phyloP scores from a whole-genome alignment of 35 echinoderm and acorn worm species.

The Holothuria glaberrima region DNA sequence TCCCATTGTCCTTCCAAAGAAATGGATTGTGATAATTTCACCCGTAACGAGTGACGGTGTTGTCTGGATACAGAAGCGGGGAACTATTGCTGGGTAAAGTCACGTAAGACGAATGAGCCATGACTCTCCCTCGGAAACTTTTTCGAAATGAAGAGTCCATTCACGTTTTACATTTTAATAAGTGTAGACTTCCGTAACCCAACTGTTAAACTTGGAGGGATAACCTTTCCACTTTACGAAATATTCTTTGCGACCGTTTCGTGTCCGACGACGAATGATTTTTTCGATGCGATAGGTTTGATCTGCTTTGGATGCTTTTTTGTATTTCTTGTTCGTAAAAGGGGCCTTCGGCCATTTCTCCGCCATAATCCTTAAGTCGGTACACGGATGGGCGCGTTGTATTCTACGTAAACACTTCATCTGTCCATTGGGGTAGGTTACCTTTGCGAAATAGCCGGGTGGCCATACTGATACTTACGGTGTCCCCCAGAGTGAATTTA shows the following conservation, averaged over 20 bases:
- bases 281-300: slow-evolving; percentile 55
- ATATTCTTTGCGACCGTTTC: too few species aligned
- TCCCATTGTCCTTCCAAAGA: slow-evolving; percentile 54
- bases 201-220: slow-evolving; percentile 59
- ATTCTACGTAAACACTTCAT: too few species aligned
- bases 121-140: too few species aligned
- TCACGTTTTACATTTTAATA: slow-evolving; percentile 2
- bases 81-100: slow-evolving; percentile 27
- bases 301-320: slow-evolving; percentile 45
- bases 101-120: too few species aligned
- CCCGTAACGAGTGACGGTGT: slow-evolving; percentile 5
- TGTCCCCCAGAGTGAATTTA: too few species aligned
- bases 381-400: slow-evolving; percentile 54
- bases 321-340: slow-evolving; percentile 79
- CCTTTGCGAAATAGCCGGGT: too few species aligned
- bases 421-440: too few species aligned
- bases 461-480: too few species aligned
- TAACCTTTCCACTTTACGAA: too few species aligned
- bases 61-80: background rate
- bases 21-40: slow-evolving; percentile 40
- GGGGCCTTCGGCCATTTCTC: slow-evolving; percentile 59
- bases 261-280: slow-evolving; percentile 16
- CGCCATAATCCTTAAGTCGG: slow-evolving; percentile 66
- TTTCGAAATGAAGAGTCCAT: background rate
- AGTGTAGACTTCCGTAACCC: slow-evolving; percentile 45